phyloP scores from a whole-genome alignment of 2,888 invertebrate species.

The Leptopterna dolabrata region DNA sequence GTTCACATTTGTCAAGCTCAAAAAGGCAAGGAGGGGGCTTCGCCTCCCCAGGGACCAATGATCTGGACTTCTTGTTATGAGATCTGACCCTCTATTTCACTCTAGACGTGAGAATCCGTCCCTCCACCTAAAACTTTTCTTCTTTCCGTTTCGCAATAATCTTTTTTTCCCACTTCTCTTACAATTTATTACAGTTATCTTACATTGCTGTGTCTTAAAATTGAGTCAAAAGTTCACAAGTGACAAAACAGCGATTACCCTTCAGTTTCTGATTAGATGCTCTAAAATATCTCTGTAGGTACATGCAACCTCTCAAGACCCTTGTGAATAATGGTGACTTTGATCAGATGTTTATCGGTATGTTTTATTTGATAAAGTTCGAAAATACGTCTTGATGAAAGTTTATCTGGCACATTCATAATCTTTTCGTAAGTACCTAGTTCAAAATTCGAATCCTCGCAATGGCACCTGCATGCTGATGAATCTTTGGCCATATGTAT shows the following conservation, averaged over 20 bases:
- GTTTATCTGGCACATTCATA: too few relatives aligned
- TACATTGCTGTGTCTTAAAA: background rate
- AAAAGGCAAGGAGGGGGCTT: background rate
- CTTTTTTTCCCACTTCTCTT: background rate
- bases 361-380: too few relatives aligned
- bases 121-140: background rate
- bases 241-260: background rate
- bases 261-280: too few relatives aligned
- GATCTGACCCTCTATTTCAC: slow-evolving; percentile 46
- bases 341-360: too few relatives aligned
- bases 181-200: background rate
- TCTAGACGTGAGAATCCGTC: background rate
- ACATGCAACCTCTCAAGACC: too few relatives aligned
- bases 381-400: too few relatives aligned
- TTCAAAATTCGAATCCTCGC: too few relatives aligned
- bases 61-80: slow-evolving; percentile 39
- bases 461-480: too few relatives aligned
- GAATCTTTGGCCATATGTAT: too few relatives aligned
- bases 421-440: too few relatives aligned
- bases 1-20: slow-evolving; percentile 32
- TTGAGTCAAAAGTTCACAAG: background rate
- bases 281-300: too few relatives aligned
- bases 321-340: too few relatives aligned
- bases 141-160: slow-evolving; percentile 5
- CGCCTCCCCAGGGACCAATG: slow-evolving; percentile 20